Evolutionary conservation across 2,888 invertebrate genomes (phyloP).

Genomic region (Unio delphinus): DNA sequence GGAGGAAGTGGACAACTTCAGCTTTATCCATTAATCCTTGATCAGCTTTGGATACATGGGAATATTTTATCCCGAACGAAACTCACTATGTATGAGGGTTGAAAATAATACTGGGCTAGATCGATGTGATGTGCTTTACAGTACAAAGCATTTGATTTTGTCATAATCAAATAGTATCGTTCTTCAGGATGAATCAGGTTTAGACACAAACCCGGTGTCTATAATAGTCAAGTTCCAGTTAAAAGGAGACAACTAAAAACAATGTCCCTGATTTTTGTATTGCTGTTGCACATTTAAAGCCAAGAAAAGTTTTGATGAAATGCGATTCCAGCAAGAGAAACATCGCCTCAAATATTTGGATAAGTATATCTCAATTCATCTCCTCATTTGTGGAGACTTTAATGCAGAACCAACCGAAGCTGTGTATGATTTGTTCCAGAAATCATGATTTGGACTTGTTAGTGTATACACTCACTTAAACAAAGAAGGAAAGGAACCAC

Average conservation of each 20-base stretch:
- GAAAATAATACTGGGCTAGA: constrained; percentile 83
- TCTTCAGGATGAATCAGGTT: constrained; percentile 27
- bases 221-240: constrained; percentile 72
- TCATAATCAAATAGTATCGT: constrained; percentile 61
- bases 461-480: constrained; percentile 67
- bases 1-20: too few species aligned
- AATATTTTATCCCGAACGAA: constrained; percentile 84
- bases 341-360: constrained; percentile 39
- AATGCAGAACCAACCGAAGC: constrained; percentile 84
- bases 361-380: constrained; percentile 69
- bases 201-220: constrained; percentile 74
- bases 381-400: constrained; percentile 83
- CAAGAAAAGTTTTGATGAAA: constrained; percentile 74
- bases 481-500: constrained; percentile 75
- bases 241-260: constrained; percentile 10
- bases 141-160: constrained; percentile 78
- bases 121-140: constrained; percentile 84
- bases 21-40: too few species aligned
- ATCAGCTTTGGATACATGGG: too few species aligned
- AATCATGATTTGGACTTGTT: constrained; percentile 46
- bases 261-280: constrained; percentile 78
- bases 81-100: constrained; percentile 81
- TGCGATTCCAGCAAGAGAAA: constrained; percentile 56
- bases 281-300: constrained; percentile 84
- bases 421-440: constrained; percentile 77